Conservation (phyloP, 2,113 vertebrate genomes). For the Pogona vitticeps region DNA sequence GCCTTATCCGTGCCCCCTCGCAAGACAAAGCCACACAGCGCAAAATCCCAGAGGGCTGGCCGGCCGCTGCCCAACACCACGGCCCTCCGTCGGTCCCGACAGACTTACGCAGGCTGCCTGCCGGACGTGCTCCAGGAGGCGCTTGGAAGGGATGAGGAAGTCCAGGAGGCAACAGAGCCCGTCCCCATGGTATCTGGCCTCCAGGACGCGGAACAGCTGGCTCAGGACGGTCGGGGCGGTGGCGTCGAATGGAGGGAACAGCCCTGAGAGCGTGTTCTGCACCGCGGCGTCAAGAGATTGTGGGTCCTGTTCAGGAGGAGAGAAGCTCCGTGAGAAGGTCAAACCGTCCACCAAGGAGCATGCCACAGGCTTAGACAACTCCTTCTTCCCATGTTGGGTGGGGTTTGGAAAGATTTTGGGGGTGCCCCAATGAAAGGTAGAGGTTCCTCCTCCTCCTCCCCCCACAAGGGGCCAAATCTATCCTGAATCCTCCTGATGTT, state of each 20-base stretch:
- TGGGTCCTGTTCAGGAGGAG: constrained; percentile 75
- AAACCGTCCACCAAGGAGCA: no score
- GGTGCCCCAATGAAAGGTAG: neutral
- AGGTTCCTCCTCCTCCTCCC: neutral
- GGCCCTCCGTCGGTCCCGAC: rapidly evolving
- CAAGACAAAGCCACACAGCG: neutral
- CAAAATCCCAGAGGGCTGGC: neutral
- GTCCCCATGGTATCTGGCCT: constrained; percentile 87
- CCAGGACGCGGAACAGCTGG: constrained; percentile 92
- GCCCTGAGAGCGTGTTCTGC: constrained; percentile 85
- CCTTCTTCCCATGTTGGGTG: no score
- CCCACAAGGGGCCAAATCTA: no score
- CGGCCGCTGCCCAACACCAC: no score
- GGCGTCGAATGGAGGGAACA: constrained; percentile 91
- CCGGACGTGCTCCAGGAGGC: constrained; percentile 88
- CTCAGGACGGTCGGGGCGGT: constrained; percentile 89
- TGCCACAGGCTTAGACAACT: no score
- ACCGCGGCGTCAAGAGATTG: constrained; percentile 87
- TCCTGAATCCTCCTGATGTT: no score
- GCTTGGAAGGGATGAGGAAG: constrained; percentile 93
- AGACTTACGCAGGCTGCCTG: constrained; percentile 92
- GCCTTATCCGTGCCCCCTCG: neutral
- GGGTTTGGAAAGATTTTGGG: no score
- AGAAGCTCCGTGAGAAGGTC: rapidly evolving
- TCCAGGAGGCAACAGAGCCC: constrained; percentile 90